Conservation (phyloP, 2,797 vertebrate species). For the Gallinago stenura region DNA sequence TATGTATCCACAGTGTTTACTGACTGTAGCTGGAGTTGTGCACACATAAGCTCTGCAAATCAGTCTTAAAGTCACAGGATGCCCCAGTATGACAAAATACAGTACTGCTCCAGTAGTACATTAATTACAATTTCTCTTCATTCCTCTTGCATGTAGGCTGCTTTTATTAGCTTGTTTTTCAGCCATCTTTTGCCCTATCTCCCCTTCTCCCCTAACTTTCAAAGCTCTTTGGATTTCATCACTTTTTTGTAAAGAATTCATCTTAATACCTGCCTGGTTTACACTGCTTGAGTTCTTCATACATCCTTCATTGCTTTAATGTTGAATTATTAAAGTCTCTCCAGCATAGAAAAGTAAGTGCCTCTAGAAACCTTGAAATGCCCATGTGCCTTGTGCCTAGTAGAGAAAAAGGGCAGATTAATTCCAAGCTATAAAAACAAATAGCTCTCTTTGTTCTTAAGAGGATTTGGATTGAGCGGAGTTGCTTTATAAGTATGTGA, state of each 20-base stretch:
- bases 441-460: slow-evolving; percentile 50
- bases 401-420: slow-evolving; percentile 32
- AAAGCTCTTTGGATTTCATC: background rate
- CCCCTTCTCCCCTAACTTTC: background rate
- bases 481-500: slow-evolving; percentile 40
- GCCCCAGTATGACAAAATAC: background rate
- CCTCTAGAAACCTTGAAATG: background rate
- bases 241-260: background rate
- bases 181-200: background rate
- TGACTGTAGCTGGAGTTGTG: background rate
- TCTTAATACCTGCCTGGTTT: background rate
- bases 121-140: background rate
- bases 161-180: background rate
- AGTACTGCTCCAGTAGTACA: background rate
- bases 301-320: background rate
- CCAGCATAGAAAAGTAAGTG: background rate
- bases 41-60: background rate
- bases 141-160: background rate
- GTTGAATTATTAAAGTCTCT: background rate
- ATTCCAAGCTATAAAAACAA: slow-evolving; percentile 44
- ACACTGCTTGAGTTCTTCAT: background rate
- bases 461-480: slow-evolving; percentile 50
- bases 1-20: background rate
- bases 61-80: background rate
- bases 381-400: background rate